A percentile compares a stretch with the other conserved stretches of the same genome.
These are phyloP conservation scores for Nephrotoma flavescens DNA, from an alignment of 2,888 invertebrate genomes.

Conservation along the genomic window DNA sequence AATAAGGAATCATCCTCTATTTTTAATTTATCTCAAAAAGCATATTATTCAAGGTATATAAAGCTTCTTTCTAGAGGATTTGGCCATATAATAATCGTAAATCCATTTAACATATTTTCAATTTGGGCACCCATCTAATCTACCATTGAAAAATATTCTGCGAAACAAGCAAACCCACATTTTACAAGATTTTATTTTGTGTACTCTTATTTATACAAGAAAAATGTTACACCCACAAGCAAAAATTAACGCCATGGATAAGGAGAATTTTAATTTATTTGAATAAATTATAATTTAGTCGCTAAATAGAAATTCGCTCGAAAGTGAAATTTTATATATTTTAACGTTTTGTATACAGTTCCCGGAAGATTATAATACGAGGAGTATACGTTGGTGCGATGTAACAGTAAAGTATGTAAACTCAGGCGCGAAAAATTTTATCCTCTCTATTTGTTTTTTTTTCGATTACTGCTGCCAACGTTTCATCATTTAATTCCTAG, in stretches of 20 bases:
- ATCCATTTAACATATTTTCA: too few relatives aligned
- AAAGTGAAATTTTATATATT: neutral
- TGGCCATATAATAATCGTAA: too few relatives aligned
- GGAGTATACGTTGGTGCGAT: neutral
- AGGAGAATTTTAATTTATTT: neutral
- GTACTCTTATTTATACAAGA: neutral
- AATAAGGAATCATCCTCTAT: too few relatives aligned
- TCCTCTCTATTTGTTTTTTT: too few relatives aligned
- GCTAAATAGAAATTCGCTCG: neutral
- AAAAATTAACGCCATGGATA: neutral
- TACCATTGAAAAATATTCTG: neutral
- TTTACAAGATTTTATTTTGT: neutral
- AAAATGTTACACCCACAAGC: neutral
- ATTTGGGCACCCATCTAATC: too few relatives aligned
- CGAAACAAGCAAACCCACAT: neutral
- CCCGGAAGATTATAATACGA: neutral
- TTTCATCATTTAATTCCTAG: too few relatives aligned
- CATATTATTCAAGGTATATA: too few relatives aligned
- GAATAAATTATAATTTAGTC: neutral
- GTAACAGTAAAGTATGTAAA: too few relatives aligned
- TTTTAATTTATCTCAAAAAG: too few relatives aligned
- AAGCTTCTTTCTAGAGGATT: too few relatives aligned
- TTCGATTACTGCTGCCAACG: too few relatives aligned
- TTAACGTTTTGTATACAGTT: neutral
- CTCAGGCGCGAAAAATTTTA: too few relatives aligned